Percentiles rank a stretch among this genome's conserved stretches.
Conservation (phyloP, 2,797 vertebrate species). For the Basileuterus tristriatus region DNA sequence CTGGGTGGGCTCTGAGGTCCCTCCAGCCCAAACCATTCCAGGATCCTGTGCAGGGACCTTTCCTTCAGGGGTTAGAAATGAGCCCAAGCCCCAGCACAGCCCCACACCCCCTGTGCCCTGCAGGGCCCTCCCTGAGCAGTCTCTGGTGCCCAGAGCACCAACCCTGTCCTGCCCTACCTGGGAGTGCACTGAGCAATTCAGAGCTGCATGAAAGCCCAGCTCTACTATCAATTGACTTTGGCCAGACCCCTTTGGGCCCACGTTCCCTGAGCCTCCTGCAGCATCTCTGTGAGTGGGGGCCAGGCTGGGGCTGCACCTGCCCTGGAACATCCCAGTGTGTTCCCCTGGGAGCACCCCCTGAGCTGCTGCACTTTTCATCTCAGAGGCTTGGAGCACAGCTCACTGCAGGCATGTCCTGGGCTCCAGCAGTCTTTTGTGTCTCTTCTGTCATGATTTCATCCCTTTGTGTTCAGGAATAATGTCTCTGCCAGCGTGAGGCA, state of each 20-base stretch:
- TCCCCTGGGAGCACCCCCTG: background rate
- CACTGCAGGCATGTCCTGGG: background rate
- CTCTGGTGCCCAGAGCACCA: background rate
- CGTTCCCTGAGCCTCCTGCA: background rate
- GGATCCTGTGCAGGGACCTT: background rate
- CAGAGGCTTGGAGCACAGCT: fast-evolving
- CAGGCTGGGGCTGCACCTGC: background rate
- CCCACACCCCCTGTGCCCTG: background rate
- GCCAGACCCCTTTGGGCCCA: background rate
- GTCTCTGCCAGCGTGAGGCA: background rate
- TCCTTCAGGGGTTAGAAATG: background rate
- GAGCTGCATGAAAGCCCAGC: background rate
- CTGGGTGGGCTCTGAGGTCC: fast-evolving
- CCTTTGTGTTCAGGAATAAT: background rate
- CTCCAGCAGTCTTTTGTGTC: background rate
- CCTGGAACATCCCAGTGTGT: background rate
- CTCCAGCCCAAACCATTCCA: no score
- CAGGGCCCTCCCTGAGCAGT: background rate
- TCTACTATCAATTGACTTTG: background rate
- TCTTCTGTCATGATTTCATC: background rate
- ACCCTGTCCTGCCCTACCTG: background rate
- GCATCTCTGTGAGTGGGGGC: background rate
- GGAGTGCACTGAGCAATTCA: background rate
- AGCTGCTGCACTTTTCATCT: background rate
- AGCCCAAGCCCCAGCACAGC: background rate